These are phyloP conservation scores for Anguilla obscura DNA, from an alignment of 2,797 vertebrate genomes.

Conservation along the genomic window DNA sequence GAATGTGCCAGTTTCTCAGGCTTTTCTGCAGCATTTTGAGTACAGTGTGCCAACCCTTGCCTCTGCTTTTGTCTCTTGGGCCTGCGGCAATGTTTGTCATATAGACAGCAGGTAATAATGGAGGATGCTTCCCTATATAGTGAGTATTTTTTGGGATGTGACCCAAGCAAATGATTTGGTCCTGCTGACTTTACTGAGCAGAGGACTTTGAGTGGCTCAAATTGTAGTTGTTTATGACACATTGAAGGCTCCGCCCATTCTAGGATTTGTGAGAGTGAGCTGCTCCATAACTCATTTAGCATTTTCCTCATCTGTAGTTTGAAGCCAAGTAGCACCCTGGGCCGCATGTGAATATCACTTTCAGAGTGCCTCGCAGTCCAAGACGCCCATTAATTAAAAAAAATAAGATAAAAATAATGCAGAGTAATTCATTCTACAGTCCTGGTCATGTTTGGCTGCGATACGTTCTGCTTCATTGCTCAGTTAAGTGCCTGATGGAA, in stretches of 20 bases:
- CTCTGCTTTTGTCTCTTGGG: not conserved
- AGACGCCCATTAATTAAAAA: not conserved
- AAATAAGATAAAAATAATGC: not conserved
- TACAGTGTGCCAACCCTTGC: not conserved
- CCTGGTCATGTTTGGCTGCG: constrained; percentile 9
- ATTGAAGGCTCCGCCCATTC: not conserved
- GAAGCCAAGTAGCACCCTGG: no score
- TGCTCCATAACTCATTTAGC: not conserved
- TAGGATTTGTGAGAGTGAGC: not conserved
- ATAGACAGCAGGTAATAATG: not conserved
- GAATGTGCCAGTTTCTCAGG: not conserved
- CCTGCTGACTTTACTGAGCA: not conserved
- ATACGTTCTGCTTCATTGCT: constrained; percentile 15
- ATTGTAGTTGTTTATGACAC: not conserved
- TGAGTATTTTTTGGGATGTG: not conserved
- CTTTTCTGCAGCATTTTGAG: not conserved
- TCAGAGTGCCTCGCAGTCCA: not conserved
- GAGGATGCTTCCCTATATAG: not conserved
- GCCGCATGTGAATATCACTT: not conserved
- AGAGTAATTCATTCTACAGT: not conserved
- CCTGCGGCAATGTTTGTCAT: not conserved
- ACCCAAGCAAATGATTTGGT: not conserved
- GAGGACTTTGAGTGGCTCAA: not conserved
- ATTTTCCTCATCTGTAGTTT: not conserved
- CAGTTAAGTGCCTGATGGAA: not conserved